A percentile compares a stretch with the other conserved stretches of the same genome.
Conservation (phyloP, 2,113 vertebrate species). For the Bothrops jararaca region DNA sequence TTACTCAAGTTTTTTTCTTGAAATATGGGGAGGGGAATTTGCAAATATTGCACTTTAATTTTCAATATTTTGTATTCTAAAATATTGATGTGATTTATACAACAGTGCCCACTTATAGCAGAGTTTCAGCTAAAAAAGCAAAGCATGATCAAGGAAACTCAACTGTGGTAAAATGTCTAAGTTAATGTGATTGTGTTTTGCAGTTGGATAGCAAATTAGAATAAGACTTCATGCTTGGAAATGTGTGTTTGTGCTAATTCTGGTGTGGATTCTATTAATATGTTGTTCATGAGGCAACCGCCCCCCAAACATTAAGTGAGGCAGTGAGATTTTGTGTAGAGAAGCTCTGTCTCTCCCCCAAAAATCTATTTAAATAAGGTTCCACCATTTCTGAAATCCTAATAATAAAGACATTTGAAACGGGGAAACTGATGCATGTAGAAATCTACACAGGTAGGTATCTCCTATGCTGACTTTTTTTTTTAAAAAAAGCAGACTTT, state of each 20-base stretch:
- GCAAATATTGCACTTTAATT: slow-evolving; percentile 5
- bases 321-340: neutral
- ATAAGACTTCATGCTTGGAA: neutral
- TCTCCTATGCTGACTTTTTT: neutral
- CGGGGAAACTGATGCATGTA: neutral
- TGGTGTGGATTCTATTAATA: neutral
- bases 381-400: neutral
- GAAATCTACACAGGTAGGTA: neutral
- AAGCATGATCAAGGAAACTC: neutral
- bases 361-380: neutral
- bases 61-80: neutral
- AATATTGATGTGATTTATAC: neutral
- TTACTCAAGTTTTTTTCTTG: neutral
- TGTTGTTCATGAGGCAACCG: neutral
- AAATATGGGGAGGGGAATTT: neutral
- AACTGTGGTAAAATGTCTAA: neutral
- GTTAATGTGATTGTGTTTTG: neutral
- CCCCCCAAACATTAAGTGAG: neutral
- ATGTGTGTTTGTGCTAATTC: neutral
- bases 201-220: neutral
- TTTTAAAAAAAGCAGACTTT: neutral
- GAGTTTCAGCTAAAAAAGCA: neutral
- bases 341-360: neutral
- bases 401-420: neutral
- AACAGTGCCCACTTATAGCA: neutral